phyloP scores from a whole-genome alignment of 2,888 invertebrate species.

The Rhagium mordax region DNA sequence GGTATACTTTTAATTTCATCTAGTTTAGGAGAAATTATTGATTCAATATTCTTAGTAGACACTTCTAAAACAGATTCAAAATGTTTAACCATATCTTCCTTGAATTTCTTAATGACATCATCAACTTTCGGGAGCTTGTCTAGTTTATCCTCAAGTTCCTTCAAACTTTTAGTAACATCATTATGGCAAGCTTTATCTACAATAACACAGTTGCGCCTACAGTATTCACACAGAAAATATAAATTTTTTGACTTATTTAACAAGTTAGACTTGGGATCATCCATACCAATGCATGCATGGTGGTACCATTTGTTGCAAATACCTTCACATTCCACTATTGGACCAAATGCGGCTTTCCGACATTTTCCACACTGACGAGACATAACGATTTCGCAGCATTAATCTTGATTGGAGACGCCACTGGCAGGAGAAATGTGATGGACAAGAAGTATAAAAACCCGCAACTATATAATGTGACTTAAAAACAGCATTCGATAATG shows the following conservation, averaged over 20 bases:
- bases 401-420: too few species aligned
- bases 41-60: not conserved
- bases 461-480: too few species aligned
- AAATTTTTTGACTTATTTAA: not conserved
- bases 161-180: not conserved
- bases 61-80: not conserved
- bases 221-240: not conserved
- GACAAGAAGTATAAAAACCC: too few species aligned
- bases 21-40: not conserved
- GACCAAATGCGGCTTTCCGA: too few species aligned
- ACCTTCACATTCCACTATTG: too few species aligned
- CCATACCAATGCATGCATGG: not conserved
- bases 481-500: too few species aligned
- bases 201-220: not conserved
- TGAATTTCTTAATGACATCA: not conserved
- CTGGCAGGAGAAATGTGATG: too few species aligned
- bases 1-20: too few species aligned
- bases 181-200: not conserved
- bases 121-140: not conserved
- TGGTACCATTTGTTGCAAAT: too few species aligned
- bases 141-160: not conserved
- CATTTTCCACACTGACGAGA: too few species aligned
- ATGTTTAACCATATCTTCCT: not conserved
- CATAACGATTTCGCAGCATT: too few species aligned
- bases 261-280: slow-evolving; percentile 6